Conservation (phyloP, 2,888 invertebrate genomes). For the Hartigia nigra region DNA sequence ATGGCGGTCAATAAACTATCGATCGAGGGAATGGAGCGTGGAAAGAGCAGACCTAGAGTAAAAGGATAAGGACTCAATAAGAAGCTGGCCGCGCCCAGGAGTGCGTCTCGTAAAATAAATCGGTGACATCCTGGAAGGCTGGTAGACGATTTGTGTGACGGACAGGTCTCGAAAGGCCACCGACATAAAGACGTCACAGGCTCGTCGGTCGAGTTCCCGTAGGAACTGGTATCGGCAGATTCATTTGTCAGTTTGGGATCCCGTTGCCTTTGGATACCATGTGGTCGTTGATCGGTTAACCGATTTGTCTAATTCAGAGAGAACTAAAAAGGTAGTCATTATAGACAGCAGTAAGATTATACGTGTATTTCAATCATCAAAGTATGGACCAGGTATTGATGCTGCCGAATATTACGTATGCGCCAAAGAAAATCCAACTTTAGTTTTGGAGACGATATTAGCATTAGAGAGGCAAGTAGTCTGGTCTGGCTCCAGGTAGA, state of each 20-base stretch:
- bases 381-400: not conserved
- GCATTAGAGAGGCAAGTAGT: constrained; percentile 43
- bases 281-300: not conserved
- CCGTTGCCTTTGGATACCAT: not conserved
- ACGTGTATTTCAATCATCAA: not conserved
- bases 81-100: constrained; percentile 39
- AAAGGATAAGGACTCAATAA: constrained; percentile 8
- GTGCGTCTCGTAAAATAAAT: constrained; percentile 60
- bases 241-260: constrained; percentile 53
- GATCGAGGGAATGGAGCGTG: constrained; percentile 35
- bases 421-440: not conserved
- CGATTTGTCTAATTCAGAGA: not conserved
- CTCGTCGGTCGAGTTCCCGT: constrained; percentile 31
- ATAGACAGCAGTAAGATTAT: not conserved
- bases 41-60: constrained; percentile 8
- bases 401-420: not conserved
- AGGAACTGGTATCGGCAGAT: constrained; percentile 53
- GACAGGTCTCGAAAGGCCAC: constrained; percentile 43
- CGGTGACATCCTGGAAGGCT: constrained; percentile 59
- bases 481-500: constrained; percentile 48
- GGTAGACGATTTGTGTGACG: constrained; percentile 59
- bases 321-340: not conserved
- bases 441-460: constrained; percentile 48
- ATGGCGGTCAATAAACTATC: constrained; percentile 56
- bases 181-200: constrained; percentile 59